These are phyloP conservation scores for Malurus melanocephalus DNA, from an alignment of 2,113 vertebrate species.

Conservation along the genomic window DNA sequence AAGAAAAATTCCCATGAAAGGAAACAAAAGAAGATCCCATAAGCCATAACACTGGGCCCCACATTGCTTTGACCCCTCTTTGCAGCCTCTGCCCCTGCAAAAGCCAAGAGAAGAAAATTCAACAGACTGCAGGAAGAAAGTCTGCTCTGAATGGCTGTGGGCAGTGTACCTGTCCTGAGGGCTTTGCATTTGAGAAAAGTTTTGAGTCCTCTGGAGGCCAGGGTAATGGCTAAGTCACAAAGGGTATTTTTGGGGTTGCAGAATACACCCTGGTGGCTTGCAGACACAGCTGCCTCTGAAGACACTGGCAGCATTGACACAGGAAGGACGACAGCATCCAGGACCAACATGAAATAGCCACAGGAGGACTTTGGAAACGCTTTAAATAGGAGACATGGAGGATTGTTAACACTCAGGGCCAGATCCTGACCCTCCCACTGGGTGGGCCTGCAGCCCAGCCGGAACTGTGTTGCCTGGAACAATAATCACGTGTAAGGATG, in stretches of 20 bases:
- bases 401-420: slow-evolving; percentile 34
- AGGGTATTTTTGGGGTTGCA: not conserved
- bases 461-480: not conserved
- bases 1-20: too few relatives aligned
- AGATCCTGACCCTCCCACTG: slow-evolving; percentile 17
- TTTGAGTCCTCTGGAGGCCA: not conserved
- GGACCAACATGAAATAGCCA: not conserved
- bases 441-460: not conserved
- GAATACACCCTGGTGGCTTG: not conserved
- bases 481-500: not conserved
- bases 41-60: not conserved
- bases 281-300: not conserved
- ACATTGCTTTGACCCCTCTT: not conserved
- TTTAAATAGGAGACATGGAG: not conserved
- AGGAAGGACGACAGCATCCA: not conserved
- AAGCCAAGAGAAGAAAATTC: not conserved
- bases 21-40: too few relatives aligned
- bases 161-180: not conserved
- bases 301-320: not conserved
- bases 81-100: not conserved
- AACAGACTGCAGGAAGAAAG: not conserved
- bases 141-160: not conserved
- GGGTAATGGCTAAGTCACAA: not conserved
- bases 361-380: not conserved
- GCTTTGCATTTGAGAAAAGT: not conserved